Conservation (phyloP, 2,113 vertebrate genomes). For the Aspidoscelis tigris region DNA sequence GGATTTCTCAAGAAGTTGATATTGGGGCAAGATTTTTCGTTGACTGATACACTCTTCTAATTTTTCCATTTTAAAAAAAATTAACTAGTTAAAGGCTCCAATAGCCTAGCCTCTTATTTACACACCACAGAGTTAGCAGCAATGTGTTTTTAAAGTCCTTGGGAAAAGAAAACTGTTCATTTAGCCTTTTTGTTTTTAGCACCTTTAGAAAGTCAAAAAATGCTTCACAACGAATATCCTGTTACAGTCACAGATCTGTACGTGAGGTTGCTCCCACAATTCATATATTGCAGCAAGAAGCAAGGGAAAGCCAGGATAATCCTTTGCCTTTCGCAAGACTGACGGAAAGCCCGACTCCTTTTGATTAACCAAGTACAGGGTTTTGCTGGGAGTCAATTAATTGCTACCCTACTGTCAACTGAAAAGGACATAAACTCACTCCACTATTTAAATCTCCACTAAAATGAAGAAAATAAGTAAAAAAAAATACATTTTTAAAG, state of each 20-base stretch:
- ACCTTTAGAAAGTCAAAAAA: not conserved
- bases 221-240: not conserved
- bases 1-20: too few relatives aligned
- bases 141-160: too few relatives aligned
- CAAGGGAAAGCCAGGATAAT: too few relatives aligned
- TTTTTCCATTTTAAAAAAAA: not conserved
- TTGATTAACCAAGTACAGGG: not conserved
- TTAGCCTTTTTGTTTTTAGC: not conserved
- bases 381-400: not conserved
- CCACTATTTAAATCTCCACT: slow-evolving; percentile 5
- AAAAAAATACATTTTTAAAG: not conserved
- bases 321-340: not conserved
- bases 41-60: too few relatives aligned
- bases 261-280: not conserved
- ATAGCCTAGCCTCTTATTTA: too few relatives aligned
- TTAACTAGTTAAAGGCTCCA: too few relatives aligned
- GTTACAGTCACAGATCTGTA: not conserved
- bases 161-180: not conserved
- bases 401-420: not conserved
- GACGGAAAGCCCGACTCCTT: not conserved
- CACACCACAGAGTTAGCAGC: too few relatives aligned
- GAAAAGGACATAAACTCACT: not conserved
- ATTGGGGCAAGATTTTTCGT: too few relatives aligned
- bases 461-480: not conserved
- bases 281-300: not conserved